Evolutionary conservation across 2,888 invertebrate genomes (phyloP).

Genomic region (Anarsia innoxiella): DNA sequence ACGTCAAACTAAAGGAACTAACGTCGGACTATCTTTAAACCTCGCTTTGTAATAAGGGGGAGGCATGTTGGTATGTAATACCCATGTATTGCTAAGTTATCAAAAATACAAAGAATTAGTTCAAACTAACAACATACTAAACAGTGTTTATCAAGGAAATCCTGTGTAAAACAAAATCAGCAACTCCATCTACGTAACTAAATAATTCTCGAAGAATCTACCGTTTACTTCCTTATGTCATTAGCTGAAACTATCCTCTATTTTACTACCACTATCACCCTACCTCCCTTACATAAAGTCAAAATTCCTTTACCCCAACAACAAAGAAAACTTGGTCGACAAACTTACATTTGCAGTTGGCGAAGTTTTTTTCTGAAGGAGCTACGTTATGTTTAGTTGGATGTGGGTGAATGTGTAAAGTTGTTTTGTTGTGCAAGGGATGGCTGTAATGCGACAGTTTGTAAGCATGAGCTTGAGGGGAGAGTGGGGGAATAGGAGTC

Average conservation of each 20-base stretch:
- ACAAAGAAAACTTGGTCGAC: slow-evolving; percentile 21
- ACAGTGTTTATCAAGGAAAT: slow-evolving; percentile 8
- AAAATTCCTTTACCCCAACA: slow-evolving; percentile 25
- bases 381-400: slow-evolving; percentile 32
- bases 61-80: too few species aligned
- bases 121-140: too few species aligned
- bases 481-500: slow-evolving; percentile 34
- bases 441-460: slow-evolving; percentile 72
- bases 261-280: slow-evolving; percentile 28
- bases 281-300: slow-evolving; percentile 36
- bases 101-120: too few species aligned
- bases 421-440: slow-evolving; percentile 52
- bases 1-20: too few species aligned
- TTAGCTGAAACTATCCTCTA: slow-evolving; percentile 40
- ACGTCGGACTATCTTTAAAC: too few species aligned
- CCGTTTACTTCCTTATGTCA: slow-evolving; percentile 58
- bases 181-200: slow-evolving; percentile 28
- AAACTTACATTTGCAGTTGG: slow-evolving; percentile 27
- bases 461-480: slow-evolving; percentile 68
- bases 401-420: slow-evolving; percentile 21
- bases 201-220: slow-evolving; percentile 45
- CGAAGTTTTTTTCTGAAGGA: slow-evolving; percentile 21
- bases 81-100: too few species aligned
- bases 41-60: too few species aligned
- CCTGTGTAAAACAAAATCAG: slow-evolving; percentile 11